Evolutionary conservation across 2,888 invertebrate species (phyloP).

Genomic region (Drosophila meridionalis): DNA sequence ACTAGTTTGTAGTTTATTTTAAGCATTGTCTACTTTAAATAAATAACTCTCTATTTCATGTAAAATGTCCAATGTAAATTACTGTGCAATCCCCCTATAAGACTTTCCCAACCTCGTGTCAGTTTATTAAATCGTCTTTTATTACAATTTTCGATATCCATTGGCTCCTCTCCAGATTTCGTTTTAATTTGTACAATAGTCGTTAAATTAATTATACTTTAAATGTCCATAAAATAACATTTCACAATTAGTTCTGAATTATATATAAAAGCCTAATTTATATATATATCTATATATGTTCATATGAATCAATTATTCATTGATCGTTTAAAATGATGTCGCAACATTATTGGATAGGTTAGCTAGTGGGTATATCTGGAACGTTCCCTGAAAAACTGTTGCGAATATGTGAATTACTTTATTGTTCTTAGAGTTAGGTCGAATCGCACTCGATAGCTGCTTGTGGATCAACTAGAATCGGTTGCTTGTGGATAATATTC

Average conservation of each 20-base stretch:
- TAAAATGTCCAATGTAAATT: background rate
- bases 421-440: conserved; percentile 1
- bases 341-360: background rate
- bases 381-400: conserved; percentile 9
- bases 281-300: conserved; percentile 3
- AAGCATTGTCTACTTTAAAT: conserved; percentile 40
- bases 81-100: background rate
- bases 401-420: conserved; percentile 3
- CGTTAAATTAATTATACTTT: conserved; percentile 13
- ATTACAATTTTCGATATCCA: background rate
- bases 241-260: conserved; percentile 18
- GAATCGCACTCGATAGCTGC: background rate
- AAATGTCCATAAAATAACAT: conserved; percentile 20
- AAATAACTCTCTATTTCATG: conserved; percentile 27
- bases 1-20: conserved; percentile 41
- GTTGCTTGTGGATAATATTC: background rate
- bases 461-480: background rate
- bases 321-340: conserved; percentile 4
- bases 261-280: conserved; percentile 19
- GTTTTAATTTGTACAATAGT: conserved; percentile 10
- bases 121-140: background rate
- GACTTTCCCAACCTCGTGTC: background rate
- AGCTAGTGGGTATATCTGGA: background rate
- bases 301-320: conserved; percentile 14
- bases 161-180: background rate